Percentiles rank a stretch among this genome's conserved stretches.
Evolutionary conservation across 2,888 invertebrate species (phyloP).

Genomic region (Tribolium freemani): DNA sequence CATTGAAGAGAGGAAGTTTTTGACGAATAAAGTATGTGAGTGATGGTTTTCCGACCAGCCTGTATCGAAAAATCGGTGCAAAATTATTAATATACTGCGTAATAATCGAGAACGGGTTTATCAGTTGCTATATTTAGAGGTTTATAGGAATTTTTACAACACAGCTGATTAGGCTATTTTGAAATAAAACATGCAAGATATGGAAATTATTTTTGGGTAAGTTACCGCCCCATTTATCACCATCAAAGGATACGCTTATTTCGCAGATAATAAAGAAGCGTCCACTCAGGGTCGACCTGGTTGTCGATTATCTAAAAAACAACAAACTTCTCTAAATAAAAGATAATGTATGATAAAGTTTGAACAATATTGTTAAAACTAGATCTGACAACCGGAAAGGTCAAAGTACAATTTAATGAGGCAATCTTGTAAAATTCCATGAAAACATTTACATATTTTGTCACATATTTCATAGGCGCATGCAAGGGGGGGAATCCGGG

Average conservation of each 20-base stretch:
- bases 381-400: neutral
- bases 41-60: neutral
- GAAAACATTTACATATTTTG: too few species aligned
- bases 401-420: neutral
- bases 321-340: slow-evolving; percentile 12
- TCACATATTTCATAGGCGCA: too few species aligned
- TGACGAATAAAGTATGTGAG: too few species aligned
- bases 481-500: too few species aligned
- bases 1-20: too few species aligned
- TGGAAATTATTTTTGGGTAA: neutral
- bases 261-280: slow-evolving; percentile 85
- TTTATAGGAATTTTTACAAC: too few species aligned
- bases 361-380: neutral
- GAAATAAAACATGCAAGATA: too few species aligned
- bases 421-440: neutral
- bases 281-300: slow-evolving; percentile 86
- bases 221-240: neutral
- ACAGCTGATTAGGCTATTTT: too few species aligned
- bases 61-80: too few species aligned
- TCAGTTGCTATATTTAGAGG: too few species aligned
- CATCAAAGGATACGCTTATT: slow-evolving; percentile 75
- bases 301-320: slow-evolving; percentile 77
- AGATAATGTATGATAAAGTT: neutral
- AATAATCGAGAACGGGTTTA: too few species aligned
- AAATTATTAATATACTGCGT: too few species aligned